Evolutionary conservation across 2,113 vertebrate species (phyloP), one percentile per base, ranked within the genome.

Genomic region (Glaucomys volans): DNA sequence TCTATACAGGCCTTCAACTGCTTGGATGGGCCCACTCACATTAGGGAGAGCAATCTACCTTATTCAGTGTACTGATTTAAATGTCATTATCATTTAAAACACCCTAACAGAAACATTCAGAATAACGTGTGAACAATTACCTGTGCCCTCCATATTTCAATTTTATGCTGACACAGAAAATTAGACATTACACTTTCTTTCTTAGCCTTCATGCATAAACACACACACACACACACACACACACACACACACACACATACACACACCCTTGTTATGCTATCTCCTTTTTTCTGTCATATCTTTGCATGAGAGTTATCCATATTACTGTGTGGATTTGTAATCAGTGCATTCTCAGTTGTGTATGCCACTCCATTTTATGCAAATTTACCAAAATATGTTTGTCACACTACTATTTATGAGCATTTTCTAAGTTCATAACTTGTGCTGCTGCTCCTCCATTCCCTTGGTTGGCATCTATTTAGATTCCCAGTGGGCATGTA

Each of bases 391-490:
- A 80, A 94, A 59, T 59, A 87, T 26, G 74, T 17, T 20, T 22
- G 35, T 47, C 2, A 1, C 0, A 50, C 32, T 59, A 42, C 9
- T 40, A 20, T 17, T 77, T 17, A 74, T 86, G 40, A 95, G 30
- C 5, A 37, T 66, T 77, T n/a, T 40, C 4, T 5, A 28, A 42
- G 18, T 54, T 66, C 79, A 6, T 1, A 62, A 40, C 32, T 69
- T 18, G 2, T 24, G 4, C 13, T 62, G 4, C 8, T 54, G 12
- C 2, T 52, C 1, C 5, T 6, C 1, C 14, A 14, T 75, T 74
- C 87, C 28, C 4, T 77, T 75, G 17, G 13, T 64, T 8, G 80
- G 8, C 30, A 59, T 82, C 52, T 17, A 1, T 5, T 12, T 18
- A 24, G 35, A n/a, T 92, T 28, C 50, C 20, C 40, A 16, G 8